Evolutionary conservation across 1,140 invertebrate species (phyloP), one percentile per base, ranked within the genome.

Genomic region (Microplitis demolitor): DNA sequence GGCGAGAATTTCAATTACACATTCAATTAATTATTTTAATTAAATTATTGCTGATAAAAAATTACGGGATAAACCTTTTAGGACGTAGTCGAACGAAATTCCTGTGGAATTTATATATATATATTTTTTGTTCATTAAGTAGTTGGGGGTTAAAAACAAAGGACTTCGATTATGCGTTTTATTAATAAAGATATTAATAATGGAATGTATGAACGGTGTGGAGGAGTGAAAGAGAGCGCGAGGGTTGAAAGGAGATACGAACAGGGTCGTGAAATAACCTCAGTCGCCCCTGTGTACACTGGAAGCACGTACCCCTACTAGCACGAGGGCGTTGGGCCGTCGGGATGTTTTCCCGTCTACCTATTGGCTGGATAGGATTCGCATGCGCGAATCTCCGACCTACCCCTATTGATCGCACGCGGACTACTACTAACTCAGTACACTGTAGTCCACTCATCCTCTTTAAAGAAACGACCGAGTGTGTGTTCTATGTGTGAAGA

Each of bases 351-450:
- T 70, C 69, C n/a, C 69, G 78, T 77, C 77, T 74, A 74, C 58
- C 73, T 31, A 76, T 76, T 76, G 75, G 75, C 39, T 61, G 34
- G 31, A 67, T 45, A 53, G 60, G 35, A 24, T 37, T 72, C 79
- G 79, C 80, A 72, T 79, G 80, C 79, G 79, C 76, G 24, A 67
- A 62, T 56, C 69, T 67, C 64, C 66, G 69, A 77, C 76, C 76
- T 73, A 78, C 77, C 76, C 79, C 78, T 82, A 82, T 82, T 82
- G 80, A 82, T 82, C 78, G 39, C 75, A 75, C 74, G 63, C 68
- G 64, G 68, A 62, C 39, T 6, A 45, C 39, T 11, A 45, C 39
- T 11, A 45, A 45, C 39, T 6, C 11, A 11, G 39, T 6, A 3
- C 5, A 11, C 39, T 45, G 68, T 16, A 45, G 39, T 45, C 39